Evolutionary conservation across 1,140 invertebrate genomes (phyloP), one percentile per base, ranked within the genome.

Genomic region (Habropoda laboriosa): DNA sequence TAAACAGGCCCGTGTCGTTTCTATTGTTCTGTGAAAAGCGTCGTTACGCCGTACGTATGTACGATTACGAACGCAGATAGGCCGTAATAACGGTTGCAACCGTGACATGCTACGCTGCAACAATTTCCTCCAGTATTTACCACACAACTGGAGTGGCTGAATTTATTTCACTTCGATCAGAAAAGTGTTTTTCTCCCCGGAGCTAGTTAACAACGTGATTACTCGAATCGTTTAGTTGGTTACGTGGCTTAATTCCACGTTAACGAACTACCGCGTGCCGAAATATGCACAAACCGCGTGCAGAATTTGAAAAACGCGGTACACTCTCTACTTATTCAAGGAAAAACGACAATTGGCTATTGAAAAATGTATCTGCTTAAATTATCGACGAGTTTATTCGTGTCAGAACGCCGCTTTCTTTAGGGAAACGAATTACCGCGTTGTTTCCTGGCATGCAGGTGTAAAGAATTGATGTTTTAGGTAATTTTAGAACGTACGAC

Each of bases 11-110:
- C 71, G 60, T 73, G 72, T 30, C 45, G 68, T 86, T 81, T 83
- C 84, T 80, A 80, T 86, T 83, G 85, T 86, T 86, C 81, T 67
- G 77, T 77, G 85, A 86, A 86, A 86, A 80, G 63, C 84, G 76
- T 55, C 61, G 66, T 58, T 58, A 64, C 58, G 64, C 49, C 68
- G 55, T 47, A 57, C 42, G 47, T 73, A 77, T 30, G 73, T 57
- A 67, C 64, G 83, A 86, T 86, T 82, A 82, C 80, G 57, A 80
- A 68, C 49, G 60, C 66, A 85, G 85, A 86, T 86, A 86, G 55
- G 42, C 71, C 40, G 64, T 86, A 83, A 86, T 86, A 77, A 77
- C 76, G 32, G 49, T 57, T 64, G 79, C 64, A 86, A 86, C 80
- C 85, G 85, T 80, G 85, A 80, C 85, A 73, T 80, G 80, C 76